These are phyloP conservation scores for Iphiclides podalirius DNA, from an alignment of 2,888 invertebrate species.

Conservation along the genomic window DNA sequence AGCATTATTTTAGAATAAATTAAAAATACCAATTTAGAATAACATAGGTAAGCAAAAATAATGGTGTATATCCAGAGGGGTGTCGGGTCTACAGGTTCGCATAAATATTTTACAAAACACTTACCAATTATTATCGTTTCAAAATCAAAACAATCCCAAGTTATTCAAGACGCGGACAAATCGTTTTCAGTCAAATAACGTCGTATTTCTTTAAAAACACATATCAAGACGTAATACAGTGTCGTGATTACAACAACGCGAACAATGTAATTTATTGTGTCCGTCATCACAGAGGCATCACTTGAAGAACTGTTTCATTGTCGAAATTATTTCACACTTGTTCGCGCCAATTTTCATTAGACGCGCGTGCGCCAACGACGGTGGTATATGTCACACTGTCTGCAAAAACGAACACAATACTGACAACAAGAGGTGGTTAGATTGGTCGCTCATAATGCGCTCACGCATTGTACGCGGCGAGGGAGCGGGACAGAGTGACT, in stretches of 20 bases:
- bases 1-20: too few relatives aligned
- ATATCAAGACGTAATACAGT: conserved; percentile 59
- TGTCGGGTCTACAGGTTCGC: too few relatives aligned
- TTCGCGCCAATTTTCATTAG: conserved; percentile 42
- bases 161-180: conserved; percentile 32
- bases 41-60: too few relatives aligned
- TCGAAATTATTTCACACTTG: conserved; percentile 28
- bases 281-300: conserved; percentile 58
- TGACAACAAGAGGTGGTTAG: conserved; percentile 39
- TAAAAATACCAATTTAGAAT: too few relatives aligned
- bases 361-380: conserved; percentile 37
- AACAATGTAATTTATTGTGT: conserved; percentile 54
- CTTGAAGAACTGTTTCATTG: conserved; percentile 21
- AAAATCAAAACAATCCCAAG: conserved; percentile 36
- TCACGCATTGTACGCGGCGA: conserved; percentile 50
- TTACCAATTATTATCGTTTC: conserved; percentile 30
- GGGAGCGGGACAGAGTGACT: conserved; percentile 58
- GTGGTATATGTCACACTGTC: conserved; percentile 51
- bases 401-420: conserved; percentile 34
- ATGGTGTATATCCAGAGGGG: too few relatives aligned
- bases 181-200: conserved; percentile 52
- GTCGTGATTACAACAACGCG: conserved; percentile 56
- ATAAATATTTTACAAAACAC: conserved; percentile 22
- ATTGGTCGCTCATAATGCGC: conserved; percentile 59
- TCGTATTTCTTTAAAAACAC: conserved; percentile 61